These are phyloP conservation scores for Siniperca chuatsi DNA, from an alignment of 2,113 vertebrate genomes.

Conservation along the genomic window DNA sequence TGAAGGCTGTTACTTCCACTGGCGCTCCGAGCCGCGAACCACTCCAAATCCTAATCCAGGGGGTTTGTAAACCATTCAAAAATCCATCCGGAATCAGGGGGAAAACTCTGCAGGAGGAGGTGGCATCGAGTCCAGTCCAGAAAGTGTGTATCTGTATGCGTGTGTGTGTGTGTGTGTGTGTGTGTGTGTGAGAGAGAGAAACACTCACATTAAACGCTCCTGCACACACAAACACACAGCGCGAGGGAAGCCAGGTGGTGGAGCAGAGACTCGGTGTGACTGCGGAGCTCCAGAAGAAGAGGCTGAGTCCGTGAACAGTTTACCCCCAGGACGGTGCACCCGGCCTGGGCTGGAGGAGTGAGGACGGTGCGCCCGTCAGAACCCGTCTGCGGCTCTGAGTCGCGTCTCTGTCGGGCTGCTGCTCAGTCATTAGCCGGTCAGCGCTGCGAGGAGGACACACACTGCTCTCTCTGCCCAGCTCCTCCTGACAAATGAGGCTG, in stretches of 20 bases:
- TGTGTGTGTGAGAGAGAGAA: constrained; percentile 2
- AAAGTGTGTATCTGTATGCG: not conserved
- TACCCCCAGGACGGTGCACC: constrained; percentile 17
- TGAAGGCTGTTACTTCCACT: constrained; percentile 24
- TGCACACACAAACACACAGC: not conserved
- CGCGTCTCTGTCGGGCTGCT: not conserved
- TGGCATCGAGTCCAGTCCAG: constrained; percentile 37
- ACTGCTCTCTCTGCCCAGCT: constrained; percentile 17
- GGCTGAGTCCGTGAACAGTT: not conserved
- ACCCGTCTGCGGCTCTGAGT: not conserved
- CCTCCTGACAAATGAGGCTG: constrained; percentile 25
- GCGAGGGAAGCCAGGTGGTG: not conserved
- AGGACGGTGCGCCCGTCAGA: constrained; percentile 8
- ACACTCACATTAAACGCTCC: not conserved
- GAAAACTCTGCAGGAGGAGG: constrained; percentile 12
- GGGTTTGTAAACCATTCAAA: constrained; percentile 35
- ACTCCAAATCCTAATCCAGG: constrained; percentile 52
- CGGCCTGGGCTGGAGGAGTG: not conserved
- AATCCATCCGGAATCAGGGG: constrained; percentile 45
- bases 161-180: not conserved
- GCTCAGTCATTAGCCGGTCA: not conserved
- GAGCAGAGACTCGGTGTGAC: not conserved
- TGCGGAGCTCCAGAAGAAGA: constrained; percentile 21
- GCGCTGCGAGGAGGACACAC: not conserved
- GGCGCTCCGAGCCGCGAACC: constrained; percentile 1